Percentiles rank a stretch among this genome's conserved stretches.
Conservation (phyloP, 2,888 invertebrate species). For the Orthosia gracilis region DNA sequence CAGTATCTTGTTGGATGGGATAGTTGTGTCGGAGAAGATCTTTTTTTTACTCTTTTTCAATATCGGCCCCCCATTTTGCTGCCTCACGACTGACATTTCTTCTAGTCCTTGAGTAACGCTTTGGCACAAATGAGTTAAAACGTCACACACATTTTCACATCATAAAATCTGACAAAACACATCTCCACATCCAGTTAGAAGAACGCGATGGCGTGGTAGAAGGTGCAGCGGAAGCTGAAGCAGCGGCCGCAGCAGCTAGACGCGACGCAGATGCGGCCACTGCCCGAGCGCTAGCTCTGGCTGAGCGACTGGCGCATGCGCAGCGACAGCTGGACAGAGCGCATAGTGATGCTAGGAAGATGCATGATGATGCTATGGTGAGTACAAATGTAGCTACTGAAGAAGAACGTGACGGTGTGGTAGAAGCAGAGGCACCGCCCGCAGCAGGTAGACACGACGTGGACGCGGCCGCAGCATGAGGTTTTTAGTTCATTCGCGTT, state of each 20-base stretch:
- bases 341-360: slow-evolving; percentile 82
- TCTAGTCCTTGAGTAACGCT: too few species aligned
- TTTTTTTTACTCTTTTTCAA: too few species aligned
- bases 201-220: slow-evolving; percentile 81
- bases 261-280: slow-evolving; percentile 83
- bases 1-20: too few species aligned
- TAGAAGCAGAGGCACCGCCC: slow-evolving; percentile 80
- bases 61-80: too few species aligned
- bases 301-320: slow-evolving; percentile 87
- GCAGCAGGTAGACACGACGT: slow-evolving; percentile 85
- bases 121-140: too few species aligned
- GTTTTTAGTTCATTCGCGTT: slow-evolving; percentile 55
- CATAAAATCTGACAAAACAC: background rate
- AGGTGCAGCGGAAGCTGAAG: slow-evolving; percentile 80
- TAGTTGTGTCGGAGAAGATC: too few species aligned
- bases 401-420: slow-evolving; percentile 78
- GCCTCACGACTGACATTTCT: too few species aligned
- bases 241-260: slow-evolving; percentile 82
- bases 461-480: slow-evolving; percentile 83
- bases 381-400: too few species aligned
- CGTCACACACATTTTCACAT: too few species aligned
- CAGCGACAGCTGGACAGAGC: slow-evolving; percentile 88
- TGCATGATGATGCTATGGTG: slow-evolving; percentile 84
- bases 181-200: slow-evolving; percentile 57
- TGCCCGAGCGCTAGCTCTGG: slow-evolving; percentile 83